Evolutionary conservation across 2,797 vertebrate species (phyloP), one percentile per base, ranked within the genome.

Genomic region (Liasis olivaceus): DNA sequence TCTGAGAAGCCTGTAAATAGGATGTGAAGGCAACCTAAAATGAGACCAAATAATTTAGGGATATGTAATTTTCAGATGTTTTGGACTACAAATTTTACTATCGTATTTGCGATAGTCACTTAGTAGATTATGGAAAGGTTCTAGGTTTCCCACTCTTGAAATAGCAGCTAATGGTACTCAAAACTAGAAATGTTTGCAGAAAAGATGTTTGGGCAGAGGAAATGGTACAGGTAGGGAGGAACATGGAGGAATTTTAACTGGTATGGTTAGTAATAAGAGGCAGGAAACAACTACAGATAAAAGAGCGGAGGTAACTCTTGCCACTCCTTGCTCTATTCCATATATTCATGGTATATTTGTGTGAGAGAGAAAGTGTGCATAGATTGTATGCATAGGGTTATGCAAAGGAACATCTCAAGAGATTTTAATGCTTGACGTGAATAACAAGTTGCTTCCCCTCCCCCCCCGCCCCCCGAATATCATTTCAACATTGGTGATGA

Each of bases 341-440:
- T 36, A n/a, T 12, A 58, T 58, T 26, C 26, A 91, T 54, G 51
- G 24, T n/a, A 15, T 84, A 59, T 51, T 0, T 31, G 5, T 2
- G 28, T 89, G 20, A 72, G 26, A 31, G 4, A 86, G 0, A 9
- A 6, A 58, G 5, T 20, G 0, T 28, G 58, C 7, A 4, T 14
- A 0, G 51, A 0, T 2, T 0, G 9, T 85, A 36, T 69, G 24
- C 4, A 31, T 91, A 9, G 15, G 17, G 47, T 4, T 15, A n/a
- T 66, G 9, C 26, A 84, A 56, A 9, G 66, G n/a, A 69, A 69
- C 31, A 31, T 13, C 31, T 69, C 14, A 31, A 31, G 66, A 36
- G n/a, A 5, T 72, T 36, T 72, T 72, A 72, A 72, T 36, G 66
- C 14, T 31, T 72, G 14, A 72, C n/a, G 2, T 72, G 17, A 72